phyloP scores from a whole-genome alignment of 2,797 vertebrate species.

The Lepus townsendii region DNA sequence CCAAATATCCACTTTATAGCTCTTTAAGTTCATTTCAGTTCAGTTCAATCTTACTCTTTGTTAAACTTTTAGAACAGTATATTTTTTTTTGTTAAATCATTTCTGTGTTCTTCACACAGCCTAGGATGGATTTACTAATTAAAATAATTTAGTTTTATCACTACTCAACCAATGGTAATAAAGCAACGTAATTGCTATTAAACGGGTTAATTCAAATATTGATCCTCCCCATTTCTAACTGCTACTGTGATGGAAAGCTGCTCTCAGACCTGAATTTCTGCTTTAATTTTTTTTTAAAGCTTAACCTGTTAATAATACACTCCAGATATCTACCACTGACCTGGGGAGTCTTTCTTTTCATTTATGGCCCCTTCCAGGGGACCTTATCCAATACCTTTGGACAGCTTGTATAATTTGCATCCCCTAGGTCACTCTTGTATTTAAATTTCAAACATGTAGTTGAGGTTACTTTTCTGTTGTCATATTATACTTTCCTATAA shows the following conservation, averaged over 20 bases:
- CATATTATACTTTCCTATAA: not conserved
- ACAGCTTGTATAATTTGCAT: slow-evolving; percentile 40
- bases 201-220: slow-evolving; percentile 40
- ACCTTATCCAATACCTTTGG: not conserved
- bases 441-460: slow-evolving; percentile 41
- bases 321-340: not conserved
- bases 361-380: not conserved
- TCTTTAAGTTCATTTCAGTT: slow-evolving; percentile 57
- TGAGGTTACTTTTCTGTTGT: not conserved
- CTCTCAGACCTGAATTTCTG: not conserved
- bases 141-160: slow-evolving; percentile 66
- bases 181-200: slow-evolving; percentile 53
- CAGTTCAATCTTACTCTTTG: slow-evolving; percentile 47
- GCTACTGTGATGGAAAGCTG: not conserved
- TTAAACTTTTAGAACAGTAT: slow-evolving; percentile 24
- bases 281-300: not conserved
- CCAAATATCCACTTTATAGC: slow-evolving; percentile 34
- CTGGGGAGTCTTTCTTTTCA: slow-evolving; percentile 11
- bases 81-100: slow-evolving; percentile 52
- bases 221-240: slow-evolving; percentile 23
- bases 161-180: slow-evolving; percentile 25
- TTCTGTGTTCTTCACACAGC: slow-evolving; percentile 30
- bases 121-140: slow-evolving; percentile 27
- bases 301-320: not conserved
- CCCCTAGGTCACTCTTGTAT: not conserved